Percentiles rank a stretch among this genome's conserved stretches.
Evolutionary conservation across 2,797 vertebrate genomes (phyloP).

Genomic region (Darevskia nairensis): DNA sequence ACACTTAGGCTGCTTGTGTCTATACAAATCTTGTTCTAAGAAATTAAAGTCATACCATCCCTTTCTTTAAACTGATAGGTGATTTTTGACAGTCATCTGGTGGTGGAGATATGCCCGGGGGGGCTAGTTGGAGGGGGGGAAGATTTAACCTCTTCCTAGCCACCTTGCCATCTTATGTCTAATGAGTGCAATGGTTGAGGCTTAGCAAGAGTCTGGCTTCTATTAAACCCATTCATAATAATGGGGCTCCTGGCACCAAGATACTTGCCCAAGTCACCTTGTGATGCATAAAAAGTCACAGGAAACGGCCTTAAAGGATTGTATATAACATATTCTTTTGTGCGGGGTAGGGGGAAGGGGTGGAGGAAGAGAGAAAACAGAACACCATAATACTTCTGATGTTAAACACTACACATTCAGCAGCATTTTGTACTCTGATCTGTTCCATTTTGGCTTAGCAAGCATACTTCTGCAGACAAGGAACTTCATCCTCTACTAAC

Average conservation of each 20-base stretch:
- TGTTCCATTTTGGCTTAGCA: conserved; percentile 20
- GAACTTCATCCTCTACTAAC: conserved; percentile 70
- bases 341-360: too few species aligned
- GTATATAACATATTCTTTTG: background rate
- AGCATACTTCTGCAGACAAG: background rate
- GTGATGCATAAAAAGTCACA: background rate
- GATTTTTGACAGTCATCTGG: background rate
- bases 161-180: background rate
- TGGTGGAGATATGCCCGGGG: background rate
- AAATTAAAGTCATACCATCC: background rate
- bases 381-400: background rate
- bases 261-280: background rate
- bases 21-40: background rate
- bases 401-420: background rate
- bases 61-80: background rate
- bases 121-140: too few species aligned
- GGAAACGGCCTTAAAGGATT: background rate
- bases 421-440: background rate
- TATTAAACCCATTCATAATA: background rate
- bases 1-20: background rate
- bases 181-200: background rate
- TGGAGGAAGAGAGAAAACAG: too few species aligned
- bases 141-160: background rate
- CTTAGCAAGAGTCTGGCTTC: background rate
- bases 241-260: background rate